Conservation (phyloP, 2,888 invertebrate species). For the Himalopsyche japonica region DNA sequence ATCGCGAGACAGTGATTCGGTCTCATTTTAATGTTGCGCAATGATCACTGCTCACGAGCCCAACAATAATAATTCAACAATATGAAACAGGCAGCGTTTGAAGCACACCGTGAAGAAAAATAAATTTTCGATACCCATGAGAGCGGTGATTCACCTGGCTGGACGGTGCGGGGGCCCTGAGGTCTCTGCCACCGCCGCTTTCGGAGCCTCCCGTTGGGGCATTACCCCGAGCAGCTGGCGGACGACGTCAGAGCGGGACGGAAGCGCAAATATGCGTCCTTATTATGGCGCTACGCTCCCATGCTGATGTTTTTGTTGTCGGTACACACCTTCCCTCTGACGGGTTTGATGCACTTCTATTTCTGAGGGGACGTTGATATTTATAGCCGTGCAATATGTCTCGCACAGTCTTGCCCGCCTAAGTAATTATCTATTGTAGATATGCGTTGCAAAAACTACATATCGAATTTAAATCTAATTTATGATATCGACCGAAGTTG, state of each 20-base stretch:
- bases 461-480: no score
- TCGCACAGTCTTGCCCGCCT: no score
- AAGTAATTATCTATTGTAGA: no score
- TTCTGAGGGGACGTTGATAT: neutral
- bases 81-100: neutral
- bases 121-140: neutral
- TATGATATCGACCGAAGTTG: no score
- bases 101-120: neutral
- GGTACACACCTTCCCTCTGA: neutral
- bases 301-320: neutral
- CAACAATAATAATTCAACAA: neutral
- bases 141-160: conserved; percentile 32
- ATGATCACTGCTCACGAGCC: neutral
- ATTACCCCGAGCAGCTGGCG: neutral
- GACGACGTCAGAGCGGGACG: neutral
- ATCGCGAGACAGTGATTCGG: neutral
- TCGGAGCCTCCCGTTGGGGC: neutral
- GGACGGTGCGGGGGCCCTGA: conserved; percentile 14
- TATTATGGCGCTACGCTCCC: neutral
- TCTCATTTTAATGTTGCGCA: neutral
- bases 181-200: conserved; percentile 29
- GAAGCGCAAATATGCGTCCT: neutral
- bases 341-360: neutral
- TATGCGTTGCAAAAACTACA: neutral
- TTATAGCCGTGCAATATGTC: neutral